A percentile compares a stretch with the other conserved stretches of the same genome.
phyloP scores from a whole-genome alignment of 2,797 vertebrate genomes.

The Microchirus variegatus region DNA sequence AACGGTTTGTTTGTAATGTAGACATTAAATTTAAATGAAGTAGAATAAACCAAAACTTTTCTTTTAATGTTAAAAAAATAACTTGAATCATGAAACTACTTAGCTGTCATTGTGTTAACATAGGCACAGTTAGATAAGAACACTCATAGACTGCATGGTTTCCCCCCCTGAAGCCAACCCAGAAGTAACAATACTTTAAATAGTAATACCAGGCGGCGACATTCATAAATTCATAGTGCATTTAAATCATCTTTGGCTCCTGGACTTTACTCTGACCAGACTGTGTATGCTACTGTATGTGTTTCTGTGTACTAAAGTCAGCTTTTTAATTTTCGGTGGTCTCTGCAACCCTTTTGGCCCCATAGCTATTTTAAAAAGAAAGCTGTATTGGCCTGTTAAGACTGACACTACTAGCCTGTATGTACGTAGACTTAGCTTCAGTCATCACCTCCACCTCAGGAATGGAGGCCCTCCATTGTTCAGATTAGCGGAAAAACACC shows the following conservation, averaged over 20 bases:
- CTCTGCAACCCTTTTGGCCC: not conserved
- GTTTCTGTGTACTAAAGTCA: constrained; percentile 23
- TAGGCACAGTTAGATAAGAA: too few species aligned
- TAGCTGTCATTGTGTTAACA: too few species aligned
- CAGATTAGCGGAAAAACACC: constrained; percentile 31
- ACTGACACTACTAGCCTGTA: not conserved
- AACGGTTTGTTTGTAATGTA: too few species aligned
- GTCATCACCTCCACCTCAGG: constrained; percentile 38
- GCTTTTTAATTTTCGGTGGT: not conserved
- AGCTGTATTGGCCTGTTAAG: not conserved
- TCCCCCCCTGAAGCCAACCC: too few species aligned
- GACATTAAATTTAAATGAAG: not conserved
- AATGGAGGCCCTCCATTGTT: constrained; percentile 40
- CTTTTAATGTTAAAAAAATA: too few species aligned
- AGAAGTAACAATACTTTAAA: too few species aligned
- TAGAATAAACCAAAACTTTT: too few species aligned
- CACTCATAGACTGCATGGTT: too few species aligned
- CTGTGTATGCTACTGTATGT: too few species aligned
- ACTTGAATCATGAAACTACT: too few species aligned
- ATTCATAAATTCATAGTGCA: too few species aligned
- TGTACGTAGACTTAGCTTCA: constrained; percentile 35
- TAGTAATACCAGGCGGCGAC: too few species aligned
- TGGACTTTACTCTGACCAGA: constrained; percentile 1
- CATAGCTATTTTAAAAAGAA: constrained; percentile 35
- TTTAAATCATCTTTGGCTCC: not conserved